These are phyloP conservation scores for Theocolax elegans DNA, from an alignment of 1,140 invertebrate species.

Conservation along the genomic window DNA sequence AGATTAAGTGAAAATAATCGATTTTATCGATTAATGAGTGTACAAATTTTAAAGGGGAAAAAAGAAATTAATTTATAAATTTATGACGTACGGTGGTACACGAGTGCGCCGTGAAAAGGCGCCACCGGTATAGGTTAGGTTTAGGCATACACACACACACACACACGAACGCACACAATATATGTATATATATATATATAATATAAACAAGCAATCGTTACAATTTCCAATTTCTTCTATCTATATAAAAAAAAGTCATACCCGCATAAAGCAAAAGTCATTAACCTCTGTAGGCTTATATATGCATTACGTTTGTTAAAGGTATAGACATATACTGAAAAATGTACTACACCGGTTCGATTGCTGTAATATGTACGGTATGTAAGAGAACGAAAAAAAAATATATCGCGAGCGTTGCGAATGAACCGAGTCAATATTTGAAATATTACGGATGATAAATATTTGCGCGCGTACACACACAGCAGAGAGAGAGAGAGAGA, in stretches of 20 bases:
- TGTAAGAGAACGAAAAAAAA: neutral
- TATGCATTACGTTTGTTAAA: no score
- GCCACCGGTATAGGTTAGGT: no score
- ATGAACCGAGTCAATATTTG: slow-evolving; percentile 26
- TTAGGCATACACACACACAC: neutral
- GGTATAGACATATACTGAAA: neutral
- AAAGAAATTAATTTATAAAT: no score
- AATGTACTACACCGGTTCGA: neutral
- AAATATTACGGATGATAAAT: slow-evolving; percentile 10
- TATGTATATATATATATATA: no score
- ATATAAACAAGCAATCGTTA: neutral
- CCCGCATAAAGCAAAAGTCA: slow-evolving; percentile 12
- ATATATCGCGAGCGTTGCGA: neutral
- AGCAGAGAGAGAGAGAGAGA: neutral
- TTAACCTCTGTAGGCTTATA: no score
- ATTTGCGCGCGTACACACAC: neutral
- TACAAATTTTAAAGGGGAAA: no score
- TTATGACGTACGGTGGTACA: no score
- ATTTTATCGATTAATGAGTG: no score
- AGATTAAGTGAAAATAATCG: no score
- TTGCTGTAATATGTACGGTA: neutral
- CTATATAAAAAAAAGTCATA: neutral
- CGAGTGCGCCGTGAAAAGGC: no score
- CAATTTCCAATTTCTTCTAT: neutral
- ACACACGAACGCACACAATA: neutral